Percentiles rank a stretch among this genome's conserved stretches.
Evolutionary conservation across 1,140 invertebrate species (phyloP).

Genomic region (Heliconius congener): DNA sequence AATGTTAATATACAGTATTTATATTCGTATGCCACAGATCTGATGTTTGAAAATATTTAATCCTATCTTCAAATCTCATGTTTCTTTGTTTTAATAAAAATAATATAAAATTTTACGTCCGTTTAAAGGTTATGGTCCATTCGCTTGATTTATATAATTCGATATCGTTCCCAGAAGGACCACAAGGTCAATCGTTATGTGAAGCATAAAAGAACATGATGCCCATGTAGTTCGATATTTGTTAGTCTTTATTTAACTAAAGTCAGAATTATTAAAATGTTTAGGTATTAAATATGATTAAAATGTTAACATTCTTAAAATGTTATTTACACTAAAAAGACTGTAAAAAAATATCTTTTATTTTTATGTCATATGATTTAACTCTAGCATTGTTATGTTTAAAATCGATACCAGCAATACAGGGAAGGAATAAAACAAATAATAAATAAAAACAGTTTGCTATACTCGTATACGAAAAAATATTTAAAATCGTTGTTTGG

Average conservation of each 20-base stretch:
- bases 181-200: slow-evolving; percentile 23
- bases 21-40: not conserved
- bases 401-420: too few species aligned
- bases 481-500: too few species aligned
- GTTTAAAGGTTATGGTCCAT: not conserved
- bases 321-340: too few species aligned
- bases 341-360: too few species aligned
- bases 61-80: not conserved
- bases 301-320: not conserved
- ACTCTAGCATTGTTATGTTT: too few species aligned
- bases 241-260: slow-evolving; percentile 6
- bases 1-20: not conserved
- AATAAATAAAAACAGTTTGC: too few species aligned
- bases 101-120: not conserved
- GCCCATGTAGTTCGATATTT: slow-evolving; percentile 1
- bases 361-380: too few species aligned
- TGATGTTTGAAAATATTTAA: not conserved
- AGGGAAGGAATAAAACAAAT: too few species aligned
- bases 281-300: not conserved
- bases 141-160: slow-evolving; percentile 14
- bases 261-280: slow-evolving; percentile 9
- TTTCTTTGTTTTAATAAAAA: slow-evolving; percentile 3
- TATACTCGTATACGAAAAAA: too few species aligned
- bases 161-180: slow-evolving; percentile 30
- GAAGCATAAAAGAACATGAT: slow-evolving; percentile 26